These are phyloP conservation scores for Rhinogobio ventralis DNA, from an alignment of 2,797 vertebrate genomes.

Conservation along the genomic window DNA sequence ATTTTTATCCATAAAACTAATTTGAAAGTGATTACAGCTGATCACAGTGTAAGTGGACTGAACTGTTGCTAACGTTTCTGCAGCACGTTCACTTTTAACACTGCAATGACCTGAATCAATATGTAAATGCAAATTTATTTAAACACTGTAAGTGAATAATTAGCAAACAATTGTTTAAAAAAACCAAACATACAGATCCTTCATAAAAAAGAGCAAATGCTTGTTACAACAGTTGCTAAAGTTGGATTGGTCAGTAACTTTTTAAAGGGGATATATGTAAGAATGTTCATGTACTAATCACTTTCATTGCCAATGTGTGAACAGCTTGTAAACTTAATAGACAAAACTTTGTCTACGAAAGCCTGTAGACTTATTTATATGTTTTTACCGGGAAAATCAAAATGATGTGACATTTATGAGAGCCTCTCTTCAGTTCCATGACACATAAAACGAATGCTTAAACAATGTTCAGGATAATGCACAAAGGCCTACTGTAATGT, in stretches of 20 bases:
- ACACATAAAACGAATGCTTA: not conserved
- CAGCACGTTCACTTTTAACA: not conserved
- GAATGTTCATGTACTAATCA: too few species aligned
- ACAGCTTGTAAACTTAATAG: not conserved
- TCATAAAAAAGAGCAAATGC: not conserved
- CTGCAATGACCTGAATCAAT: not conserved
- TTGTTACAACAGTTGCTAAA: not conserved
- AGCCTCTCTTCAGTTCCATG: not conserved
- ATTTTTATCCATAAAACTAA: not conserved
- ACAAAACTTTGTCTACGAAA: not conserved
- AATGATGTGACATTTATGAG: not conserved
- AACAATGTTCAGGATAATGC: too few species aligned
- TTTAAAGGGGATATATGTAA: too few species aligned
- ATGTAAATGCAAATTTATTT: not conserved
- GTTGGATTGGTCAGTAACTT: too few species aligned
- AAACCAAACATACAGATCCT: not conserved
- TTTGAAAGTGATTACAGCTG: not conserved
- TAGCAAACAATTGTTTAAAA: not conserved
- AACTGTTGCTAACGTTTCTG: not conserved
- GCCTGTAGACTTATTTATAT: not conserved
- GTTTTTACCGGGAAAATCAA: not conserved
- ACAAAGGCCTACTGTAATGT: not conserved
- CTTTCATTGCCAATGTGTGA: not conserved
- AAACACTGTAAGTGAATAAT: not conserved
- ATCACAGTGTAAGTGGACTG: not conserved